These are phyloP conservation scores for Scophthalmus maximus DNA, from an alignment of 2,113 vertebrate species.

Conservation along the genomic window DNA sequence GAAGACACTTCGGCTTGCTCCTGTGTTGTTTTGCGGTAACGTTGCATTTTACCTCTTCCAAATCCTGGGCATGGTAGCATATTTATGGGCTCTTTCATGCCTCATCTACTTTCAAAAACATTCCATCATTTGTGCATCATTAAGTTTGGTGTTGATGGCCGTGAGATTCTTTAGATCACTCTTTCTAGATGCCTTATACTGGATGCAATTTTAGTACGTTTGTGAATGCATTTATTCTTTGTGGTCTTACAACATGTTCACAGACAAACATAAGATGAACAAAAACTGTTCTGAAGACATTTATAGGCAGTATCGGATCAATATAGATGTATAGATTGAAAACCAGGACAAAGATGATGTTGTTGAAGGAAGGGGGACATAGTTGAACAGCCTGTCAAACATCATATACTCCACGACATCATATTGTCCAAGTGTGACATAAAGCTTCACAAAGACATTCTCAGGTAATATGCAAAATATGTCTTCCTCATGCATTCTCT, in stretches of 20 bases:
- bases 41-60: conserved; percentile 59
- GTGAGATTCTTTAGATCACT: conserved; percentile 62
- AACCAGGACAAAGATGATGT: conserved; percentile 22
- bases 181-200: conserved; percentile 61
- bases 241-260: conserved; percentile 33
- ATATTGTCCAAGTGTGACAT: background rate
- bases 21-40: conserved; percentile 53
- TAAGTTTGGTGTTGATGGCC: conserved; percentile 71
- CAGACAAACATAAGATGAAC: conserved; percentile 33
- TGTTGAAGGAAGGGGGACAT: background rate
- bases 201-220: conserved; percentile 66
- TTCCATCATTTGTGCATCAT: conserved; percentile 77
- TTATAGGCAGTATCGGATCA: conserved; percentile 16
- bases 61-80: conserved; percentile 64
- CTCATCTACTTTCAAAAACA: conserved; percentile 74
- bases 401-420: background rate
- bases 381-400: too few relatives aligned
- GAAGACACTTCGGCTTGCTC: conserved; percentile 51
- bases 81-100: conserved; percentile 76
- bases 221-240: conserved; percentile 49
- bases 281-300: conserved; percentile 30
- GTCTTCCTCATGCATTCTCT: background rate
- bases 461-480: background rate
- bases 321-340: conserved; percentile 17
- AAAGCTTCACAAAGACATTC: background rate